Evolutionary conservation across 2,888 invertebrate genomes (phyloP), one percentile per base, ranked within the genome.

Genomic region (Nomada hirtipes): DNA sequence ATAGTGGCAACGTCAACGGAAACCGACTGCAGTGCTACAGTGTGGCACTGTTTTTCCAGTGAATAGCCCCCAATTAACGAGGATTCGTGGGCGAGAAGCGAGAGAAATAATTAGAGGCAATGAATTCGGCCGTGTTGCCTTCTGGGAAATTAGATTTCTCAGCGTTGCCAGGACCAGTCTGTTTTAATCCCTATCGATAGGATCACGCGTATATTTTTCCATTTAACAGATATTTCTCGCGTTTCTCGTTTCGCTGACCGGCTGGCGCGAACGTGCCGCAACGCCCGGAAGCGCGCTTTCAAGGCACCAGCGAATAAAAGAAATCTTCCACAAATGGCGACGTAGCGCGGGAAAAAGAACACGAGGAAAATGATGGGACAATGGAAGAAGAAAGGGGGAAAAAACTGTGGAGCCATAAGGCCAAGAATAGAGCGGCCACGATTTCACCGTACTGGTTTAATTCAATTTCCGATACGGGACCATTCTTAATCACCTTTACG

Each of bases 61-160:
- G 82, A 82, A 82, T 82, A 76, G 82, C 76, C 82, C 42, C 63
- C 82, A 82, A 82, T 82, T 82, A 82, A 73, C 76, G 42, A 60
- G 63, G 7, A 59, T 60, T 36, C 42, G 59, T 47, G 57, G 29
- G 57, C 74, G 57, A 42, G 74, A 52, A 68, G 47, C 80, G 52
- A 57, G 71, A 15, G 63, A 76, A 76, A 82, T 82, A 82, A 82
- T 82, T 82, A 82, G 50, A 68, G 69, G 70, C 63, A 65, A 82
- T 60, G 82, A 82, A 82, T 82, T 69, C 61, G 68, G 47, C 44
- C 29, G 29, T 26, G 68, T 42, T 64, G 50, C 68, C 82, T 81
- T 76, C 69, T 60, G 29, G 59, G 50, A 82, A 76, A 82, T 82
- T 82, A 69, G 71, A 82, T 82, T 82, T 65, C 61, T 29, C n/a